Conservation (phyloP, 2,113 vertebrate genomes). For the Lates calcarifer region DNA sequence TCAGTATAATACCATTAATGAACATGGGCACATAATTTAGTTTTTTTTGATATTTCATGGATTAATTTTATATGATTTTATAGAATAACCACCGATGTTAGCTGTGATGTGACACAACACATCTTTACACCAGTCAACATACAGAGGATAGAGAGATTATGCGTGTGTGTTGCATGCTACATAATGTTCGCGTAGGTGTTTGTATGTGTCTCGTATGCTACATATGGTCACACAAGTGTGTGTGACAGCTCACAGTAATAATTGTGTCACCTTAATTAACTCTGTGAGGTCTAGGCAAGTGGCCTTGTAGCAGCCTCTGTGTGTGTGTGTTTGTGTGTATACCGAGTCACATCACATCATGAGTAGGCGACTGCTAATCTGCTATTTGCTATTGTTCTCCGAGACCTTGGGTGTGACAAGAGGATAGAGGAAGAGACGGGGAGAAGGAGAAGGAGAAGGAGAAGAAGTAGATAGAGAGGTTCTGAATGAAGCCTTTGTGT, state of each 20-base stretch:
- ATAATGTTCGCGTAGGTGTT: neutral
- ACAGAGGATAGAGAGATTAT: neutral
- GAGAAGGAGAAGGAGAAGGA: slow-evolving; percentile 7
- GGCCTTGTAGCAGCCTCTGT: slow-evolving; percentile 50
- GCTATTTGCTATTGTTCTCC: slow-evolving; percentile 65
- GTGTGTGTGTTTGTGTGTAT: slow-evolving; percentile 2
- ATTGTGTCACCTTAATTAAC: slow-evolving; percentile 74
- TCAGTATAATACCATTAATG: too few relatives aligned
- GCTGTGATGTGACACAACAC: too few relatives aligned
- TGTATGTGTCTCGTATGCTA: neutral
- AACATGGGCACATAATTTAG: too few relatives aligned
- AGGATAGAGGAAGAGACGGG: slow-evolving; percentile 43
- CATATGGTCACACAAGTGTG: slow-evolving; percentile 1
- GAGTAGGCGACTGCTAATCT: slow-evolving; percentile 65
- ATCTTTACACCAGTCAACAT: neutral
- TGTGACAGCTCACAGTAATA: slow-evolving; percentile 40
- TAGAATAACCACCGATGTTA: too few relatives aligned
- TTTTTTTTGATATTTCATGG: too few relatives aligned
- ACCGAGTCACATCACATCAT: slow-evolving; percentile 8
- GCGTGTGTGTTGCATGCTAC: neutral
- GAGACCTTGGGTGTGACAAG: slow-evolving; percentile 77
- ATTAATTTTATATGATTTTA: too few relatives aligned
- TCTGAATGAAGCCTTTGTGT: slow-evolving; percentile 57
- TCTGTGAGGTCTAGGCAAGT: slow-evolving; percentile 51
- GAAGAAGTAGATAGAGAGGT: slow-evolving; percentile 43